These are phyloP conservation scores for Caenorhabditis brenneri DNA, from an alignment of 1,140 invertebrate genomes.

Conservation along the genomic window DNA sequence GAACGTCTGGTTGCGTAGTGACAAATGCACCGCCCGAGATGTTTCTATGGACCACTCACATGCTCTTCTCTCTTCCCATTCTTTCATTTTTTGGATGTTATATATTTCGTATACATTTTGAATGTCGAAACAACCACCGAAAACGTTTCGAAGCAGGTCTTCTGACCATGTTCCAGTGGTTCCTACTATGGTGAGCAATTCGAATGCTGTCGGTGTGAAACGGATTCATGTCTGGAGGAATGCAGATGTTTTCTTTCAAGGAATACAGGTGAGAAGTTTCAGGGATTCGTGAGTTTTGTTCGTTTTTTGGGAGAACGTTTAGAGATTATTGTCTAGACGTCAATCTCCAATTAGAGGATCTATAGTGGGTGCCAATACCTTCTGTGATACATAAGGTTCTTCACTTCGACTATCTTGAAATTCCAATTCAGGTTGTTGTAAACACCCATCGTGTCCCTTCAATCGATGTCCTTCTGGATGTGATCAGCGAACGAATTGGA, in stretches of 20 bases:
- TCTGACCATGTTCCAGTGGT: slow-evolving; percentile 23
- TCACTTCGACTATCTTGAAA: not conserved
- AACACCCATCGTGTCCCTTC: slow-evolving; percentile 32
- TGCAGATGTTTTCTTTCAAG: slow-evolving; percentile 38
- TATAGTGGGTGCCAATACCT: too few relatives aligned
- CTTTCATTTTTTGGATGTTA: not conserved
- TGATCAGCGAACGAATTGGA: not conserved
- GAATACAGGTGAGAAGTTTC: slow-evolving; percentile 40
- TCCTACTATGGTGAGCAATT: slow-evolving; percentile 7
- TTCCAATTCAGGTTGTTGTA: slow-evolving; percentile 2
- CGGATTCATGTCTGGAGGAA: slow-evolving; percentile 36
- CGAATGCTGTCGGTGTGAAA: slow-evolving; percentile 22
- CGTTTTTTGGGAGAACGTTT: too few relatives aligned
- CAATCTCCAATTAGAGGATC: not conserved
- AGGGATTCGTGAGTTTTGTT: too few relatives aligned
- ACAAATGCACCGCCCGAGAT: slow-evolving; percentile 9
- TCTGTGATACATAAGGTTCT: not conserved
- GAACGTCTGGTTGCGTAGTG: not conserved
- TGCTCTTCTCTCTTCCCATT: not conserved
- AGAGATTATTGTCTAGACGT: too few relatives aligned
- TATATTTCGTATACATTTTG: slow-evolving; percentile 13
- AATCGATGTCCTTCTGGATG: slow-evolving; percentile 16
- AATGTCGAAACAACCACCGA: slow-evolving; percentile 21
- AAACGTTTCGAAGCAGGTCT: slow-evolving; percentile 9
- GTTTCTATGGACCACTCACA: slow-evolving; percentile 1